A percentile compares a stretch with the other conserved stretches of the same genome.
phyloP scores from a whole-genome alignment of 2,888 invertebrate species.

The Tetheella fluctuosa region DNA sequence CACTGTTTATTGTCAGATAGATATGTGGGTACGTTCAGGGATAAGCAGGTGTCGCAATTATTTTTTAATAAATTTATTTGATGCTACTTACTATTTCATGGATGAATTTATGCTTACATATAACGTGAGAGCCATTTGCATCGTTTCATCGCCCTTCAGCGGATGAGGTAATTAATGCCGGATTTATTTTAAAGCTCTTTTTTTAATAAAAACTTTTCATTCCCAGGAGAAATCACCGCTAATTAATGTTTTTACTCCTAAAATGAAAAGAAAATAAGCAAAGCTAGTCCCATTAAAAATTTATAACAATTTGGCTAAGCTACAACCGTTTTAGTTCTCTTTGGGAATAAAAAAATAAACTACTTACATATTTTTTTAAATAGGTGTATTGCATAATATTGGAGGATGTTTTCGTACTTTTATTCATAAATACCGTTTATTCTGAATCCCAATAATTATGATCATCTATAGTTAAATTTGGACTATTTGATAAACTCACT shows the following conservation, averaged over 20 bases:
- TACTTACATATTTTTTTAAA: too few species aligned
- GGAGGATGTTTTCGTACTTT: too few species aligned
- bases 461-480: too few species aligned
- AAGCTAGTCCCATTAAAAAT: slow-evolving; percentile 19
- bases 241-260: slow-evolving; percentile 30
- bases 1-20: too few species aligned
- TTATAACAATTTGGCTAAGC: slow-evolving; percentile 17
- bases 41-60: too few species aligned
- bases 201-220: slow-evolving; percentile 13
- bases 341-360: too few species aligned
- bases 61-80: not conserved
- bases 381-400: too few species aligned
- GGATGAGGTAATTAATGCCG: not conserved
- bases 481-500: too few species aligned
- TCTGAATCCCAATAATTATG: too few species aligned
- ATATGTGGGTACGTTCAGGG: too few species aligned
- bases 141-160: not conserved
- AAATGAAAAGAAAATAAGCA: slow-evolving; percentile 32
- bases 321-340: slow-evolving; percentile 6
- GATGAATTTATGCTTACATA: not conserved
- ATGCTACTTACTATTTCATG: not conserved
- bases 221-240: slow-evolving; percentile 40
- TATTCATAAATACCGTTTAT: too few species aligned
- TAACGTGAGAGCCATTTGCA: not conserved
- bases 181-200: slow-evolving; percentile 10